These are phyloP conservation scores for Bombus sibiricus DNA, from an alignment of 1,140 invertebrate species.

Conservation along the genomic window DNA sequence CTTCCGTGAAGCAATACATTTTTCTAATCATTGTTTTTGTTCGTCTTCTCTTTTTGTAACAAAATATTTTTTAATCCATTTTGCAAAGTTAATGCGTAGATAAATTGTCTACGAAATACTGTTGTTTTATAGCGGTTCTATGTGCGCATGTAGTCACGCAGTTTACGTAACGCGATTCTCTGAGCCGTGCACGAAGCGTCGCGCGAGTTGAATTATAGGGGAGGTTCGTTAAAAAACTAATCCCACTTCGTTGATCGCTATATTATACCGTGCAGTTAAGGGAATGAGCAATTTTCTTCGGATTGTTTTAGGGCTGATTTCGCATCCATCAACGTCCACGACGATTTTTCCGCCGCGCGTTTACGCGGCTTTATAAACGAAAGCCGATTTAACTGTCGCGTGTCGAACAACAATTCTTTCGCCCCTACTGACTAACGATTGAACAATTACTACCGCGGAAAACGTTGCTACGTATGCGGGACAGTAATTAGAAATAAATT, in stretches of 20 bases:
- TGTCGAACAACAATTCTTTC: conserved; percentile 31
- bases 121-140: background rate
- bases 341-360: conserved; percentile 46
- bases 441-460: conserved; percentile 26
- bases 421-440: conserved; percentile 14
- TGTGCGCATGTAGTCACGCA: background rate
- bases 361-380: conserved; percentile 13
- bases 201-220: background rate
- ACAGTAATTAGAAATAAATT: conserved; percentile 67
- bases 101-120: background rate
- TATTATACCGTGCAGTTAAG: conserved; percentile 13
- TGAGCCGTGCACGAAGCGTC: background rate
- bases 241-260: conserved; percentile 45
- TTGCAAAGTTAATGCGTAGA: no score
- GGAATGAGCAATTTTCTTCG: conserved; percentile 32
- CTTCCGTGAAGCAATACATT: background rate
- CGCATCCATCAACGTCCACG: conserved; percentile 64
- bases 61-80: background rate
- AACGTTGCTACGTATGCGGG: conserved; percentile 40
- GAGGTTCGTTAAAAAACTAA: conserved; percentile 25
- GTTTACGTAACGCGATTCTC: background rate
- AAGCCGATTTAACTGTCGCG: conserved; percentile 18
- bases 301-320: conserved; percentile 54
- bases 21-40: background rate
- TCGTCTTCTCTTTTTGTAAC: no score